These are phyloP conservation scores for Ivindomyrus marchei DNA, from an alignment of 2,113 vertebrate species.

Conservation along the genomic window DNA sequence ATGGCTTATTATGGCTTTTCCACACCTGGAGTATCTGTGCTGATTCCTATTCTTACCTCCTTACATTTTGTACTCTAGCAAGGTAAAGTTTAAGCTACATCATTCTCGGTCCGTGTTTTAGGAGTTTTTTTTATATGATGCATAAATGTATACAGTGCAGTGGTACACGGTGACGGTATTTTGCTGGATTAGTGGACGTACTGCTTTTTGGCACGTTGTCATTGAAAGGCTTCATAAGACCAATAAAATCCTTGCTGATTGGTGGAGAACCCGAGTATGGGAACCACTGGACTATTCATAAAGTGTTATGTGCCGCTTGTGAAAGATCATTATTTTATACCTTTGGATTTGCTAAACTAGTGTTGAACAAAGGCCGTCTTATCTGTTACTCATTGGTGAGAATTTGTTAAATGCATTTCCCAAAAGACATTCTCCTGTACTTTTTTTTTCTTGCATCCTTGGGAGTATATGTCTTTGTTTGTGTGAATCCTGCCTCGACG, in stretches of 20 bases:
- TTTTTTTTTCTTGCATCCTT: neutral
- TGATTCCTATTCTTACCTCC: neutral
- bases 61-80: neutral
- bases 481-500: neutral
- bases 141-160: neutral
- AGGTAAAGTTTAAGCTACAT: neutral
- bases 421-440: neutral
- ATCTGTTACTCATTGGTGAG: neutral
- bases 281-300: conserved; percentile 56
- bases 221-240: conserved; percentile 60
- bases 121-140: neutral
- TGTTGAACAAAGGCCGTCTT: neutral
- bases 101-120: neutral
- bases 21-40: neutral
- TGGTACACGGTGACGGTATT: neutral
- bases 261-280: conserved; percentile 30
- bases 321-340: neutral
- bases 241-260: conserved; percentile 42
- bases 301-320: neutral
- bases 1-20: neutral
- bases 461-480: neutral
- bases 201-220: conserved; percentile 34
- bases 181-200: neutral
- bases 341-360: neutral
- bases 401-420: neutral